These are phyloP conservation scores for Megaceryle alcyon DNA, from an alignment of 2,797 vertebrate genomes.

Conservation along the genomic window DNA sequence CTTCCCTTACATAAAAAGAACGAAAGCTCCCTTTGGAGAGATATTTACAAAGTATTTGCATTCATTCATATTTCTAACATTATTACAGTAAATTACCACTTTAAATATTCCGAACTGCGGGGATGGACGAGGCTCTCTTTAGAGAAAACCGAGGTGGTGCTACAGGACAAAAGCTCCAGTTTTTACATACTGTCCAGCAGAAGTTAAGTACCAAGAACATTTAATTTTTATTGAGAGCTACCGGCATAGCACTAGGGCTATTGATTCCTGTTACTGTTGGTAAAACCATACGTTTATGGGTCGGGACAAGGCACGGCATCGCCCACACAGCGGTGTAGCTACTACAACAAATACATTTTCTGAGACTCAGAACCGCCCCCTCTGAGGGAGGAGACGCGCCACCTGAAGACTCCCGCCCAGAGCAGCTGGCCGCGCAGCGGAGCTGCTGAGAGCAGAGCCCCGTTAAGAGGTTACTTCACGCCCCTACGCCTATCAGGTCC, in stretches of 20 bases:
- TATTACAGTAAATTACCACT: accelerated
- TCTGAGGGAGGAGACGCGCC: background rate
- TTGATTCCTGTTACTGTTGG: accelerated
- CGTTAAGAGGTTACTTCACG: accelerated
- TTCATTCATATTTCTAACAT: background rate
- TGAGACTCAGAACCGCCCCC: accelerated
- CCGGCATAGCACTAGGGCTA: accelerated
- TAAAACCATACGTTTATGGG: accelerated
- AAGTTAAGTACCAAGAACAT: background rate
- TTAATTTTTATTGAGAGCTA: background rate
- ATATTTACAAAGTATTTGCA: too few species aligned
- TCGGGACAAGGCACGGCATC: accelerated
- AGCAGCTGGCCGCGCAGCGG: too few species aligned
- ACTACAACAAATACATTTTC: accelerated
- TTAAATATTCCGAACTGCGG: background rate
- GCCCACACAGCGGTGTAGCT: accelerated
- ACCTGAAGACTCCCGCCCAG: background rate
- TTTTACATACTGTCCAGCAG: accelerated
- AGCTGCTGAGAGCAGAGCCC: accelerated
- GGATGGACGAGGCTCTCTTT: accelerated
- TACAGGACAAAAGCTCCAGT: accelerated
- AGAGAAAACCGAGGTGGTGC: accelerated
- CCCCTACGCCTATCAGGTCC: accelerated
- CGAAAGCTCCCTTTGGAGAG: background rate
- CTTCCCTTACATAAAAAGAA: too few species aligned